phyloP scores from a whole-genome alignment of 2,797 vertebrate genomes.

The Cichlasoma orientale region DNA sequence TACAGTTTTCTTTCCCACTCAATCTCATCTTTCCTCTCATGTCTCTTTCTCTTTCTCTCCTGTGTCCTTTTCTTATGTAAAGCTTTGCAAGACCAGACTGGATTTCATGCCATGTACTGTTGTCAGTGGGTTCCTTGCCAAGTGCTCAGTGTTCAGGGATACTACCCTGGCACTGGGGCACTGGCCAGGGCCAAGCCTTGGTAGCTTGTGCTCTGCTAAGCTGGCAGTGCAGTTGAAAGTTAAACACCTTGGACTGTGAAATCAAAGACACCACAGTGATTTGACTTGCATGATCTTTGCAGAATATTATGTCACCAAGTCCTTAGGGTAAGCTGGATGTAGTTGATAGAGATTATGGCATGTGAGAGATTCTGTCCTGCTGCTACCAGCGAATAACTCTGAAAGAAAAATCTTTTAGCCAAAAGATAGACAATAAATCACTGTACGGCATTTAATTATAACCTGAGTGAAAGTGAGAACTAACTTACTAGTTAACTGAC shows the following conservation, averaged over 20 bases:
- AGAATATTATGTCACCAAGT: constrained; percentile 51
- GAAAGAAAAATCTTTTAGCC: constrained; percentile 22
- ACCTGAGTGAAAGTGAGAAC: constrained; percentile 18
- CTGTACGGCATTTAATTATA: constrained; percentile 20
- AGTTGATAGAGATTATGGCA: constrained; percentile 32
- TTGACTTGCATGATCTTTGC: constrained; percentile 53
- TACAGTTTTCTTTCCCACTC: neutral
- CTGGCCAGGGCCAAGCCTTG: constrained; percentile 57
- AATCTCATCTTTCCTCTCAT: neutral
- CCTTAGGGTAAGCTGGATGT: constrained; percentile 15
- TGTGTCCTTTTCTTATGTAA: constrained; percentile 44
- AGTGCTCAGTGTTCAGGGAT: constrained; percentile 61
- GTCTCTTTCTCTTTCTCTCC: constrained; percentile 12
- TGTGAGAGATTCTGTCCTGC: constrained; percentile 27
- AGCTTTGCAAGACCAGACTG: constrained; percentile 25
- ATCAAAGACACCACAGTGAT: constrained; percentile 60
- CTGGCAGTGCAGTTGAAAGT: constrained; percentile 62
- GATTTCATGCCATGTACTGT: constrained; percentile 46
- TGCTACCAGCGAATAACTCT: constrained; percentile 12
- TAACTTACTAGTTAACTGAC: neutral
- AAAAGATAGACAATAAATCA: neutral
- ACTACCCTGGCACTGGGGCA: constrained; percentile 45
- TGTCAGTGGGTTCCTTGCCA: constrained; percentile 52
- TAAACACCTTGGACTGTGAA: constrained; percentile 69
- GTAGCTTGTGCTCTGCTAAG: constrained; percentile 58